Evolutionary conservation across 2,797 vertebrate species (phyloP), one percentile per base, ranked within the genome.

Genomic region (Argyrosomus regius): DNA sequence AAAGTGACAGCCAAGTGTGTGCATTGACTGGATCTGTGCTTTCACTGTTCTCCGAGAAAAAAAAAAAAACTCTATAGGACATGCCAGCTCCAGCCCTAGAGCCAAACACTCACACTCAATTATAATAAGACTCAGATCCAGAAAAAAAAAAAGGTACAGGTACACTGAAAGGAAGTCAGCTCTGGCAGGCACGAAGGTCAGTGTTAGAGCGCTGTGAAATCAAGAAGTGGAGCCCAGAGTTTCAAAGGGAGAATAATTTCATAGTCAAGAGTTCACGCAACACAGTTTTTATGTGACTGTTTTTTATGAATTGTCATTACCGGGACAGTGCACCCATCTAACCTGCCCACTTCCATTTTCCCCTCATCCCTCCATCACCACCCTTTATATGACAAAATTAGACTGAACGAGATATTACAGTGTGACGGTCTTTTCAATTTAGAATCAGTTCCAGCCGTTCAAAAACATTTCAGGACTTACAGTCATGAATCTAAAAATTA

Each of bases 41-140:
- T 87, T 86, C 80, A 69, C 79, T 81, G 86, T 81, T 87, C 87
- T 67, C 58, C 43, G 57, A 56, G 62, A 58, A 59, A 62, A 16
- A 56, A 53, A 77, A 71, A 84, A 80, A 81, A 67, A 71, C 71
- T 80, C 72, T 84, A 80, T 43, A 67, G 90, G 88, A 93, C 88
- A 79, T 74, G 82, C 80, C 76, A 87, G 89, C 78, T 87, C 79
- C 74, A 54, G 88, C 84, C 89, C 89, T 54, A 66, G 75, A 91
- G 92, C 91, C 87, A 89, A 90, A 90, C 81, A 86, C 88, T 84
- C 90, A 93, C 94, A 94, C 87, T 89, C 91, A 91, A 93, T 95
- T 95, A 92, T 88, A 92, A 84, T 83, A 90, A 89, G 88, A 85
- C 89, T 89, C 88, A 85, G 83, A 93, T 90, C 78, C 82, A 86